Base-by-base conservation (phyloP, 2,888 invertebrate genomes). In the Gari tellinella region DNA sequence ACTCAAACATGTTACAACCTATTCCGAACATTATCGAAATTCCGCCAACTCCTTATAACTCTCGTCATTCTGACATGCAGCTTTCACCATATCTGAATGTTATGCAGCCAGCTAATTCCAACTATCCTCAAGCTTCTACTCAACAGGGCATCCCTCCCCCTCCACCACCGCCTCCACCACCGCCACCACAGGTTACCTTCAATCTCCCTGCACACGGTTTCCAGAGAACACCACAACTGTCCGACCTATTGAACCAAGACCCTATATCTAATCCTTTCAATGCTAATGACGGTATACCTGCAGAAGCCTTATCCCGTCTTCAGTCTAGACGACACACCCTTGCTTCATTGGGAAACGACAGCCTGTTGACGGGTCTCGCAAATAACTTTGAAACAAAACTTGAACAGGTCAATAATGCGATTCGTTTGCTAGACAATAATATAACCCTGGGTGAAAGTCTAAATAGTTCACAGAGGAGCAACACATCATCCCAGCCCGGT, bases 311-410 rank as follows among this genome's bases (percentile, higher is more conserved):
- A 10, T 15, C 41, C 19, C 57, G 73, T 10, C 46, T 74, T 17
- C 31, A 55, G 17, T 64, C 46, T 17, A 55, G 77, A 19, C 56
- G 77, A 7, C 77, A 77, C 38, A 77, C 77, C 2, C 61, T 77
- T n/a, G 68, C 77, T 14, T 53, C 72, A 7, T 7, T 76, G 8
- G 67, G 49, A 14, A 38, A 40, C 4, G 46, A 46, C 7, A 25
- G 46, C 23, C 41, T 61, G 17, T 15, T 62, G 19, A 3, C 25
- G 0, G 21, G 45, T 7, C 38, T 52, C 2, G 51, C 46, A 17
- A 45, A 21, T 12, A 48, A 43, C 52, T 17, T 56, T 15, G 62
- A 56, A 14, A 17, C 56, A 7, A 51, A 52, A 51, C 49, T 77
- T 7, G 72, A 77, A 58, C 64, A 73, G 38, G 61, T 77, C 21